Evolutionary conservation across 2,888 invertebrate genomes (phyloP), one percentile per base, ranked within the genome.

Genomic region (Drosophila melanocephala): DNA sequence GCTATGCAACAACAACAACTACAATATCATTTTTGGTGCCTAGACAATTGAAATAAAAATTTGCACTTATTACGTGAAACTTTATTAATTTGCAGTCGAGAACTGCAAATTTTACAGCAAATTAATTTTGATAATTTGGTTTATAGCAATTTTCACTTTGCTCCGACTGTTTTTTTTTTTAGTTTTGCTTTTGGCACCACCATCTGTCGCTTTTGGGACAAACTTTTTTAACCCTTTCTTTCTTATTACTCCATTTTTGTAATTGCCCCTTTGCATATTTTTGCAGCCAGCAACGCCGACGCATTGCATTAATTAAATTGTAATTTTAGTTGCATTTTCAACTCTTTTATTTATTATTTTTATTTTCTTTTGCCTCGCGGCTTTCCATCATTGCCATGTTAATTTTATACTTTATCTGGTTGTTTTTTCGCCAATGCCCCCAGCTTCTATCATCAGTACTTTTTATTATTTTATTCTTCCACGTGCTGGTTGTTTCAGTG

Each of bases 91-190:
- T 87, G 78, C 80, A 69, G 75, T 73, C 72, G 74, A 69, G 59
- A 53, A 39, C 44, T 51, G 62, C 19, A 37, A 35, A 86, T 79
- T 89, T 81, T 86, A 81, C 82, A 78, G 79, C 74, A 80, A 75
- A 87, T 87, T 86, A 86, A 89, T 86, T 89, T 87, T 77, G 85
- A 82, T 84, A 89, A 86, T 89, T 86, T 86, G 76, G 85, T 84
- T 86, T 80, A 68, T 74, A 71, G 77, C 77, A 84, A 82, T 86
- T 86, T 80, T 69, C 76, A 47, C 70, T 58, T 77, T 71, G 35
- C 52, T 28, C 68, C 22, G 60, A 60, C 63, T 59, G 53, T 51
- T 39, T 53, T 75, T 79, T 74, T 76, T 81, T 74, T 22, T 6
- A 44, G 16, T 72, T 75, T 59, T 56, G 72, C 72, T 57, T 52